These are phyloP conservation scores for Struthidea cinerea DNA, from an alignment of 2,113 vertebrate genomes.

Conservation along the genomic window DNA sequence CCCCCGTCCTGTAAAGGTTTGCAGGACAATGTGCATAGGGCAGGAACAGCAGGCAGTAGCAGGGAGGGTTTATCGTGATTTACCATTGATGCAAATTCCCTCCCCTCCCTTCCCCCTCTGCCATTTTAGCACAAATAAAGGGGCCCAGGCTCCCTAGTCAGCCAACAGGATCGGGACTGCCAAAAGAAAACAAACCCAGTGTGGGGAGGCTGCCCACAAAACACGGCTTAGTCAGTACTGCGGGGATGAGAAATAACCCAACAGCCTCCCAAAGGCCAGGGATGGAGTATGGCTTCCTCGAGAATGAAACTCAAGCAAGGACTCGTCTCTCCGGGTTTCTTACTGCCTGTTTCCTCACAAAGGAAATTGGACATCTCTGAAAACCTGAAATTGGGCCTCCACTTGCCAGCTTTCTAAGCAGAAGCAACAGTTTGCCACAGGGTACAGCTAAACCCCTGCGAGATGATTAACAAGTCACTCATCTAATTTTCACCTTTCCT, in stretches of 20 bases:
- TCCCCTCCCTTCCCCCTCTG: neutral
- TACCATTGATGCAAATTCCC: conserved; percentile 36
- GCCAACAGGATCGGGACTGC: conserved; percentile 5
- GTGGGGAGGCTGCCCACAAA: conserved; percentile 29
- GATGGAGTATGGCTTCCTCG: neutral
- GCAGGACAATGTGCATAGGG: neutral
- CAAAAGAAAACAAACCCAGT: conserved; percentile 46
- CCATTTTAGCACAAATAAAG: conserved; percentile 54
- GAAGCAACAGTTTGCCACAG: neutral
- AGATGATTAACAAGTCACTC: neutral
- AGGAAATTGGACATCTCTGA: neutral
- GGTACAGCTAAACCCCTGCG: neutral
- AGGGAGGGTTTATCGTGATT: conserved; percentile 11
- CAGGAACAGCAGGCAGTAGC: neutral
- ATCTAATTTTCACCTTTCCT: neutral
- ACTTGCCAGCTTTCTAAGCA: neutral
- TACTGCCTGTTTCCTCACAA: neutral
- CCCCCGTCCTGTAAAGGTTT: neutral
- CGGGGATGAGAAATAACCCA: neutral
- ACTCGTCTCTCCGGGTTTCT: neutral
- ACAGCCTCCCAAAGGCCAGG: neutral
- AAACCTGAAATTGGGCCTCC: neutral
- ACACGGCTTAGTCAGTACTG: neutral
- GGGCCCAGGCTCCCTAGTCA: conserved; percentile 20
- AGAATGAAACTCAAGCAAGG: conserved; percentile 17